phyloP scores from a whole-genome alignment of 2,113 vertebrate species.

The Anarhynchus alexandrinus region DNA sequence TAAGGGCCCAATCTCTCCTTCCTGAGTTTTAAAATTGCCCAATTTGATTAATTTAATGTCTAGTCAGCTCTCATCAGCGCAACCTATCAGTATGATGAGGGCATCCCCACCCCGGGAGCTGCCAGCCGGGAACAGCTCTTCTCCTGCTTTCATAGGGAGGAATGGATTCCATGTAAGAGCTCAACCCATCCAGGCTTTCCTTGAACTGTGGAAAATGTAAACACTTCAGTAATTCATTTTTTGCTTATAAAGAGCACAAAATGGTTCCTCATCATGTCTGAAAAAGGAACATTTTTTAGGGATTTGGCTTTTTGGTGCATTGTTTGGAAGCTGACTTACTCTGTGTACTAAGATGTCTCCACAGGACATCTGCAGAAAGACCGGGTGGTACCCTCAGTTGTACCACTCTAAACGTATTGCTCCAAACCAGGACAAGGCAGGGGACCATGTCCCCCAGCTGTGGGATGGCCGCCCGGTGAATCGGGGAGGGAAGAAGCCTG shows the following conservation, averaged over 20 bases:
- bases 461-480: neutral
- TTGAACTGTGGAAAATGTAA: neutral
- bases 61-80: neutral
- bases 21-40: neutral
- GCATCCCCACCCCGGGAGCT: neutral
- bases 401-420: accelerated
- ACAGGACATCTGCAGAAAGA: neutral
- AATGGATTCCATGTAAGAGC: neutral
- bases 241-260: neutral
- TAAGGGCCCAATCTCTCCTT: neutral
- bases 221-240: neutral
- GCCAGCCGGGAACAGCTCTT: neutral
- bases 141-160: accelerated
- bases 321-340: neutral
- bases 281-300: neutral
- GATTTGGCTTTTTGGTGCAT: accelerated
- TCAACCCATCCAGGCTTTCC: neutral
- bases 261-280: accelerated
- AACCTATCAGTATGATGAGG: neutral
- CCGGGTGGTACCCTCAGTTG: neutral
- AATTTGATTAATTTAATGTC: neutral
- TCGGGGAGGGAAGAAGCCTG: neutral
- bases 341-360: neutral
- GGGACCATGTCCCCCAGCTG: neutral
- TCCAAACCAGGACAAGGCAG: neutral